phyloP scores from a whole-genome alignment of 2,888 invertebrate species.

The Coelogynopora nodosa region DNA sequence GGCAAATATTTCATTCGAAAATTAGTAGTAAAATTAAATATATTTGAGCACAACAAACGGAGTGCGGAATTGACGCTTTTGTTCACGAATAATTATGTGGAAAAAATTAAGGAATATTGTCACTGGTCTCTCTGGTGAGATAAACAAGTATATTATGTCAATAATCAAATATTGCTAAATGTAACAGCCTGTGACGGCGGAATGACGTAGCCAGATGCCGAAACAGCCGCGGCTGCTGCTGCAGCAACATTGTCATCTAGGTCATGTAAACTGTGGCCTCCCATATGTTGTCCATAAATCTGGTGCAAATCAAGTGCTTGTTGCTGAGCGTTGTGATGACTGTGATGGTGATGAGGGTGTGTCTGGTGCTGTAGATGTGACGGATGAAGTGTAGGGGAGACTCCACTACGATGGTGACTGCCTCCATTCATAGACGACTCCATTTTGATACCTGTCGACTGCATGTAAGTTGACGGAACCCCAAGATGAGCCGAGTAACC shows the following conservation, averaged over 20 bases:
- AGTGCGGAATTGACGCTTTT: neutral
- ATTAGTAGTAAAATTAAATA: neutral
- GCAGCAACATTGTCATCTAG: neutral
- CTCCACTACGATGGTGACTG: neutral
- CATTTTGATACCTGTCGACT: constrained; percentile 15
- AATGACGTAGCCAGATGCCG: constrained; percentile 1
- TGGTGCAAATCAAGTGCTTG: neutral
- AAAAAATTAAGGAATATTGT: neutral
- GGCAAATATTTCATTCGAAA: neutral
- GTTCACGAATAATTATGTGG: neutral
- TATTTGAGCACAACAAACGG: neutral
- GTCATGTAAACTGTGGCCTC: neutral
- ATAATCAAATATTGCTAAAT: neutral
- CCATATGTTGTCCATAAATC: neutral
- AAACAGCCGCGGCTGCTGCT: neutral
- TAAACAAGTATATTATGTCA: too few species aligned
- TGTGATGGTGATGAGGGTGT: neutral
- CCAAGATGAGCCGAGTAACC: neutral
- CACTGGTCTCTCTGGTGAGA: neutral
- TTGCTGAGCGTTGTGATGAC: neutral
- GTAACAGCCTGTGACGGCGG: neutral
- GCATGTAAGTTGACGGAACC: neutral
- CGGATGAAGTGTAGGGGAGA: neutral
- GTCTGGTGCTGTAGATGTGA: neutral
- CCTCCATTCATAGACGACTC: constrained; percentile 10